Conservation (phyloP, 1,140 invertebrate genomes). For the Lycorma delicatula region DNA sequence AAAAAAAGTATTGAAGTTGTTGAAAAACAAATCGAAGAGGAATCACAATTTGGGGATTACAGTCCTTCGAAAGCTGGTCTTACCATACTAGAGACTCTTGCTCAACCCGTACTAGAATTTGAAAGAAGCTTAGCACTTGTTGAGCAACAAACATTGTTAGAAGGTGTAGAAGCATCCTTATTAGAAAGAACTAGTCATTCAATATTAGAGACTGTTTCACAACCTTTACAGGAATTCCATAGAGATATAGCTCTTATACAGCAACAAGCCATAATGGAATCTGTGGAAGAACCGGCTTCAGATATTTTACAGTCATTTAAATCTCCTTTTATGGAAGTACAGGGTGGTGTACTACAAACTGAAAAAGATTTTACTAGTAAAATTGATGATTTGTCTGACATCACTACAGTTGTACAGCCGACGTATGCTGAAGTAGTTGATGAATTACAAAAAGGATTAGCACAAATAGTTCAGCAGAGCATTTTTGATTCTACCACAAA, state of each 20-base stretch:
- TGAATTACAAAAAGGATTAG: slow-evolving; percentile 8
- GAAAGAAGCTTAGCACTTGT: slow-evolving; percentile 26
- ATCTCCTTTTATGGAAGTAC: slow-evolving; percentile 17
- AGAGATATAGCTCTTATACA: slow-evolving; percentile 52
- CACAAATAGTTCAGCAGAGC: background rate
- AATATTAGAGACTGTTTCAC: slow-evolving; percentile 26
- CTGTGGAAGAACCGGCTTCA: slow-evolving; percentile 28
- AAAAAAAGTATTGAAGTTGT: slow-evolving; percentile 46
- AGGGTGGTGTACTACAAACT: slow-evolving; percentile 19
- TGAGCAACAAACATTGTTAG: slow-evolving; percentile 15
- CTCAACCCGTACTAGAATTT: slow-evolving; percentile 38
- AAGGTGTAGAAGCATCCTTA: slow-evolving; percentile 8
- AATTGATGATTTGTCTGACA: slow-evolving; percentile 17
- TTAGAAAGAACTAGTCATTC: slow-evolving; percentile 22
- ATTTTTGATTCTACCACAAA: background rate
- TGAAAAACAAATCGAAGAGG: slow-evolving; percentile 32
- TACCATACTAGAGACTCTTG: slow-evolving; percentile 44
- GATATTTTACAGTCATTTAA: slow-evolving; percentile 18
- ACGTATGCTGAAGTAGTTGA: slow-evolving; percentile 13
- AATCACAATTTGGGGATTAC: slow-evolving; percentile 21
- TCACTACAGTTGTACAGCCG: slow-evolving; percentile 9
- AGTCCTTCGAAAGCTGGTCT: slow-evolving; percentile 13
- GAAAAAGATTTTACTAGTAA: slow-evolving; percentile 16
- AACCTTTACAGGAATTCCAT: slow-evolving; percentile 47
- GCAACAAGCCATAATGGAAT: slow-evolving; percentile 56